phyloP scores from a whole-genome alignment of 2,113 vertebrate genomes.

The Sapajus apella region DNA sequence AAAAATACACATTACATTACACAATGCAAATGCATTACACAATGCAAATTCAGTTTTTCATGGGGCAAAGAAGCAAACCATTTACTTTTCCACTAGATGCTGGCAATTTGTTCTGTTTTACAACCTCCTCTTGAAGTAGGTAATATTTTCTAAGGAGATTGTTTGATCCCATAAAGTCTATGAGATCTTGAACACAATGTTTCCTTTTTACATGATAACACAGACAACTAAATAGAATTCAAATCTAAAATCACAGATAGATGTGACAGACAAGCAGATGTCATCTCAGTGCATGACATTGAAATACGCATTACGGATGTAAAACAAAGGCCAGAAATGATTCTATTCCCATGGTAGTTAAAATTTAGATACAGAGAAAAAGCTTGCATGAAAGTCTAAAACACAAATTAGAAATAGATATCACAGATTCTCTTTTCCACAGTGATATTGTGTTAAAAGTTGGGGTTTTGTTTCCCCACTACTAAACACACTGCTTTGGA shows the following conservation, averaged over 20 bases:
- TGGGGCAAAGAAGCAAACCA: neutral
- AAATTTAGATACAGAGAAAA: neutral
- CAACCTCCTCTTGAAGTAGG: neutral
- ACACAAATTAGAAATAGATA: neutral
- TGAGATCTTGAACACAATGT: neutral
- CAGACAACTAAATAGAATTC: neutral
- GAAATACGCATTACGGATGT: neutral
- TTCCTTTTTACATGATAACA: neutral
- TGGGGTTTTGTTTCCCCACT: neutral
- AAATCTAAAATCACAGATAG: neutral
- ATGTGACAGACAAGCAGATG: neutral
- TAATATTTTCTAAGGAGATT: neutral
- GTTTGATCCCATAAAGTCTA: neutral
- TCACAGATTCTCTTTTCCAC: rapidly evolving
- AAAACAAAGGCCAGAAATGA: neutral
- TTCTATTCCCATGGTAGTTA: neutral
- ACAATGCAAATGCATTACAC: neutral
- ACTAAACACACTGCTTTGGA: neutral
- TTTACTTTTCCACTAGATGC: neutral
- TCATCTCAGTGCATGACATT: neutral
- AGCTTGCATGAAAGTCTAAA: neutral
- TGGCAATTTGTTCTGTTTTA: neutral
- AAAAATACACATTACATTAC: neutral
- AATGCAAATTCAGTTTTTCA: neutral
- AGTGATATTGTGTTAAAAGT: neutral